These are phyloP conservation scores for Hymenochirus boettgeri DNA, from an alignment of 2,113 vertebrate genomes.

Conservation along the genomic window DNA sequence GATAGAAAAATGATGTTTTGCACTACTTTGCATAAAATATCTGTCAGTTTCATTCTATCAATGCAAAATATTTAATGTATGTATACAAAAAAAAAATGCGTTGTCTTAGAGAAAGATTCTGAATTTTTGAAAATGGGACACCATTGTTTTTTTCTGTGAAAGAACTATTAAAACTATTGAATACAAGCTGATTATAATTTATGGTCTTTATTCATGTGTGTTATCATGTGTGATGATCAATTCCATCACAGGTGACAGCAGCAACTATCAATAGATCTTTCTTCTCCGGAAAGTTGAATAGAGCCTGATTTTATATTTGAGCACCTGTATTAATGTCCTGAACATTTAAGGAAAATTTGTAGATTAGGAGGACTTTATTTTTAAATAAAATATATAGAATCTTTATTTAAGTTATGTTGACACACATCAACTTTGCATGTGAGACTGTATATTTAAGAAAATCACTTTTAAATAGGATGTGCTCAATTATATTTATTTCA, in stretches of 20 bases:
- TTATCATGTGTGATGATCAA: conserved; percentile 37
- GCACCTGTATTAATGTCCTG: conserved; percentile 41
- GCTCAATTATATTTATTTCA: background rate
- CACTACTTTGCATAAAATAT: too few relatives aligned
- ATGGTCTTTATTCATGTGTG: conserved; percentile 35
- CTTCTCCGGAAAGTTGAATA: conserved; percentile 35
- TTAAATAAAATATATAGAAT: conserved; percentile 23
- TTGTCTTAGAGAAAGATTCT: conserved; percentile 30
- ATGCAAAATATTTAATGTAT: conserved; percentile 8
- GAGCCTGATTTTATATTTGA: conserved; percentile 38
- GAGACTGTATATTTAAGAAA: background rate
- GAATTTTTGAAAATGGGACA: conserved; percentile 32
- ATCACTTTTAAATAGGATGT: background rate
- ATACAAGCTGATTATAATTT: conserved; percentile 42
- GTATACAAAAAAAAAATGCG: conserved; percentile 11
- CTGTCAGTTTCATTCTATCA: background rate
- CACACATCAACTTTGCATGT: background rate
- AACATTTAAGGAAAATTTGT: conserved; percentile 17
- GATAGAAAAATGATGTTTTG: too few relatives aligned
- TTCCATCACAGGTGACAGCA: conserved; percentile 41
- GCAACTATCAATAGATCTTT: conserved; percentile 40
- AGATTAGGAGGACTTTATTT: conserved; percentile 12
- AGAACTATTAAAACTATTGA: conserved; percentile 41
- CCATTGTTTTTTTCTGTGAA: conserved; percentile 33
- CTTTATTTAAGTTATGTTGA: conserved; percentile 23